Base-by-base conservation (phyloP, 2,113 vertebrate genomes). In the Melanotaenia duboulayi region DNA sequence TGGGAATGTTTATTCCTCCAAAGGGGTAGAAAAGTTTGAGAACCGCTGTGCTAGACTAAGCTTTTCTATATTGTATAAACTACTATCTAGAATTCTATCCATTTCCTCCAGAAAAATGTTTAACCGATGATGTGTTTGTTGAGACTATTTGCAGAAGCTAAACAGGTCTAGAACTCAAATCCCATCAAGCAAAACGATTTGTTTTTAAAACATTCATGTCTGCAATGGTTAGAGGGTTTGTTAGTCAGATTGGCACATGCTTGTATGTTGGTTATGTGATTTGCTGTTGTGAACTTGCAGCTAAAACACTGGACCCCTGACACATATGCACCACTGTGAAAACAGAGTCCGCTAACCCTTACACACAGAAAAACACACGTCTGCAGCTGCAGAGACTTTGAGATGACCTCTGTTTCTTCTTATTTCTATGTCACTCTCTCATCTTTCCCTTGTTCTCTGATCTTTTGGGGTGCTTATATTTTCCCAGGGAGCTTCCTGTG, bases 401-500 rank as follows among this genome's bases (percentile, higher is more conserved):
- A 19, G 39, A 23, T 64, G 76, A 85, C 87, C 86, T 76, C 65
- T 0, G 11, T 67, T 65, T 74, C 72, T 80, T 69, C 35, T 52
- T 84, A 68, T 69, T 20, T 62, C 65, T 24, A 1, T 59, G 64
- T 75, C 55, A 4, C 60, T n/a, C 80, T 81, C 63, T 83, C 80
- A 63, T 82, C 65, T 85, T 54, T 65, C 6, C 54, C 64, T 79
- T 14, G 51, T 76, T 76, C 74, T 89, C 78, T 89, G 90, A 91
- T 89, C 84, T 91, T 78, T 80, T 65, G 61, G 62, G 74, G 63
- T 84, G 80, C 85, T 82, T 90, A 56, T 83, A 89, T 89, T 83
- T 83, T 90, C 83, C 78, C 81, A 76, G 58, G 78, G 71, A 85
- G 81, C 87, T 90, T 91, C 90, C 90, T 92, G 87, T 82, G 86